These are phyloP conservation scores for human DNA, from an alignment of 2,113 vertebrate genomes.

Conservation along the genomic window DNA sequence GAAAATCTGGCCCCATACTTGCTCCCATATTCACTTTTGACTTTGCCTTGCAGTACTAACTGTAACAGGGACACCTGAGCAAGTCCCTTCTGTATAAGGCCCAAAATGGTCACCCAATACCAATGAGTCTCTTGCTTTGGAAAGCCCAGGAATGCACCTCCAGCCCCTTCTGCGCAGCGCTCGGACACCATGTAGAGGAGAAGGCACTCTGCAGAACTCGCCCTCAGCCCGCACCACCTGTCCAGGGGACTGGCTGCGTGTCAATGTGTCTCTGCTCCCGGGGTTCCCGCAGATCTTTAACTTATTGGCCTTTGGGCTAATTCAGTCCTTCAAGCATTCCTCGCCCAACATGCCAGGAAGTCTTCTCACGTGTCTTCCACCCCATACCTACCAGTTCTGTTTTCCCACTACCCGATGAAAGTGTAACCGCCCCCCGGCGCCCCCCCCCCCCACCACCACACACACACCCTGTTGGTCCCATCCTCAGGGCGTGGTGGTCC, in stretches of 20 bases:
- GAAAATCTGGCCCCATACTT: neutral
- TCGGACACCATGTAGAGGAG: too few species aligned
- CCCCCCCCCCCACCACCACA: neutral
- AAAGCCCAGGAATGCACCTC: neutral
- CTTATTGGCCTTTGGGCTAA: neutral
- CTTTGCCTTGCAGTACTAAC: neutral
- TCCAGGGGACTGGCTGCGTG: rapidly evolving
- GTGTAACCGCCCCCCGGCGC: too few species aligned
- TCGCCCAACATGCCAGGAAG: neutral
- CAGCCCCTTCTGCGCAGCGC: rapidly evolving
- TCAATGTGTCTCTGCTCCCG: neutral
- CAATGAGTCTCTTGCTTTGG: neutral
- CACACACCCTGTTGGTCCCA: neutral
- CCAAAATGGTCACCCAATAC: neutral
- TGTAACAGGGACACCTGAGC: neutral
- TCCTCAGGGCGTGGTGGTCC: neutral
- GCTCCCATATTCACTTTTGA: constrained; percentile 8
- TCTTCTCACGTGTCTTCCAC: neutral
- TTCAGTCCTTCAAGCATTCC: neutral
- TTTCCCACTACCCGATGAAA: neutral
- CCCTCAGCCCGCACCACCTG: neutral
- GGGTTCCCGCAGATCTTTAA: neutral
- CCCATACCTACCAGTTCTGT: neutral
- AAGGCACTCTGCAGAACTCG: neutral
- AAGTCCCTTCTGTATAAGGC: neutral